Evolutionary conservation across 2,888 invertebrate genomes (phyloP).

Genomic region (Pheosia gnoma): DNA sequence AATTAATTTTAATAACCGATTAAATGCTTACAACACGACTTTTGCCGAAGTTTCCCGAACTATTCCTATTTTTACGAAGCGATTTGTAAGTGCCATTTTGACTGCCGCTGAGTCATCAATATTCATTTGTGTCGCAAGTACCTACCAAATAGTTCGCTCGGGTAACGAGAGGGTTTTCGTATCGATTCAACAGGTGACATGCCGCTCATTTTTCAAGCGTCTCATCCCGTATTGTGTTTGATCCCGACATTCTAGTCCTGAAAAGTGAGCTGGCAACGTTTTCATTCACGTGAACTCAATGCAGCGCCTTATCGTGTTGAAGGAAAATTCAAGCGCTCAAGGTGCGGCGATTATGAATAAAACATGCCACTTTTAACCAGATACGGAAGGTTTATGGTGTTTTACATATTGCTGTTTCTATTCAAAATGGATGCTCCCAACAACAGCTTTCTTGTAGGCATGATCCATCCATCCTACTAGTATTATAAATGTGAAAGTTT

Average conservation of each 20-base stretch:
- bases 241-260: conserved; percentile 24
- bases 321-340: conserved; percentile 2
- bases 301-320: neutral
- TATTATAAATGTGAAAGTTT: too few species aligned
- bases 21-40: conserved; percentile 7
- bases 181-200: conserved; percentile 56
- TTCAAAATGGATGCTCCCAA: neutral
- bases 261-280: conserved; percentile 13
- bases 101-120: conserved; percentile 42
- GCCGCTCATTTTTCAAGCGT: conserved; percentile 47
- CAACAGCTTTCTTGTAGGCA: too few species aligned
- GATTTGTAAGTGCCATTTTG: conserved; percentile 14
- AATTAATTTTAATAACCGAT: conserved; percentile 33
- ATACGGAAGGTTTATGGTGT: neutral
- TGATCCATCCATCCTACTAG: too few species aligned
- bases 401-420: too few species aligned
- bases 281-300: conserved; percentile 8
- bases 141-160: conserved; percentile 30
- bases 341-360: neutral
- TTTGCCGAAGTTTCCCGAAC: neutral
- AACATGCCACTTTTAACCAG: neutral
- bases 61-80: neutral
- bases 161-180: conserved; percentile 33
- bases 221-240: neutral
- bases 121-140: conserved; percentile 43